A percentile compares a stretch with the other conserved stretches of the same genome.
These are phyloP conservation scores for Hartigia nigra DNA, from an alignment of 2,888 invertebrate genomes.

Conservation along the genomic window DNA sequence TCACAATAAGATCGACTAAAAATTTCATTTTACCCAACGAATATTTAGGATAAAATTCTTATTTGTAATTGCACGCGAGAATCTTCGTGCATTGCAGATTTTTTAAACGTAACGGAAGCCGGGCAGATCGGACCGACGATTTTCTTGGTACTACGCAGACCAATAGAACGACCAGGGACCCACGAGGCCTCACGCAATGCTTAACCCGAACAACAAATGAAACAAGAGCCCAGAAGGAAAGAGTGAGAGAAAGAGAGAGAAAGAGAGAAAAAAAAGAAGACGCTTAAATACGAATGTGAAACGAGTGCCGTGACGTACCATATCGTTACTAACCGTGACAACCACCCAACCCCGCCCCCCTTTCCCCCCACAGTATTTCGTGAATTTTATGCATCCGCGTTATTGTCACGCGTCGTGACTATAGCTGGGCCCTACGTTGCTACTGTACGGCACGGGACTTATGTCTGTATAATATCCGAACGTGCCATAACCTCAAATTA, in stretches of 20 bases:
- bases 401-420: constrained; percentile 15
- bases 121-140: constrained; percentile 8
- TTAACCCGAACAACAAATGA: constrained; percentile 6
- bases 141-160: neutral
- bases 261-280: constrained; percentile 6
- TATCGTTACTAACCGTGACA: constrained; percentile 48
- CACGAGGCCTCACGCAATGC: constrained; percentile 3
- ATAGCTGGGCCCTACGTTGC: constrained; percentile 17
- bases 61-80: constrained; percentile 25
- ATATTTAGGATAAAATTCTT: constrained; percentile 24
- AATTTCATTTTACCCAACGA: neutral
- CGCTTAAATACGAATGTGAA: constrained; percentile 44
- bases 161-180: neutral
- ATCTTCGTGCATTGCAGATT: constrained; percentile 12
- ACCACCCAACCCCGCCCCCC: constrained; percentile 7
- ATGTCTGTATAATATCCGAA: neutral
- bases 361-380: constrained; percentile 27
- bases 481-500: constrained; percentile 43
- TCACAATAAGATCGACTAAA: constrained; percentile 18
- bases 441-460: constrained; percentile 16
- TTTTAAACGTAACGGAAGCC: constrained; percentile 5
- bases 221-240: constrained; percentile 10
- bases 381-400: constrained; percentile 33
- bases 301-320: constrained; percentile 39
- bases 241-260: constrained; percentile 20